Conservation (phyloP, 2,888 invertebrate species). For the Dione juno region DNA sequence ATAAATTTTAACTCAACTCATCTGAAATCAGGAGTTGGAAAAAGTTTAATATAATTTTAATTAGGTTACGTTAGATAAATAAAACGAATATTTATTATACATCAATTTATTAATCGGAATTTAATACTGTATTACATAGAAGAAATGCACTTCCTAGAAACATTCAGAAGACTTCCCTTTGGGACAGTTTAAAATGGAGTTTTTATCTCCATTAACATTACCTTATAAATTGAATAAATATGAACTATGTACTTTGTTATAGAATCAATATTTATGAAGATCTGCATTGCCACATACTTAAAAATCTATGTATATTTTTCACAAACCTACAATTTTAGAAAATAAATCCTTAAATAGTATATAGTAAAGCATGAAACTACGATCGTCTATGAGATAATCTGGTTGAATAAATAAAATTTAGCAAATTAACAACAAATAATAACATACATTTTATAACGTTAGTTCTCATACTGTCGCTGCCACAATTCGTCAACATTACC, state of each 20-base stretch:
- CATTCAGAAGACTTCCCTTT: slow-evolving; percentile 92
- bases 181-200: slow-evolving; percentile 78
- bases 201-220: slow-evolving; percentile 63
- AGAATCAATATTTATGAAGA: slow-evolving; percentile 77
- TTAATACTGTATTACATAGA: slow-evolving; percentile 96
- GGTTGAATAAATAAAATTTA: slow-evolving; percentile 81
- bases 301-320: slow-evolving; percentile 83
- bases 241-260: slow-evolving; percentile 70
- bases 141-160: slow-evolving; percentile 95
- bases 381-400: slow-evolving; percentile 72
- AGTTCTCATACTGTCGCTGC: slow-evolving; percentile 76
- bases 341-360: slow-evolving; percentile 72
- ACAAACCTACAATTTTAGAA: slow-evolving; percentile 74
- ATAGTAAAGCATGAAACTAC: slow-evolving; percentile 71
- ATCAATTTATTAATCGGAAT: slow-evolving; percentile 85
- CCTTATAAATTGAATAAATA: slow-evolving; percentile 74
- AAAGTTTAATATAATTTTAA: background rate
- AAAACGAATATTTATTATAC: slow-evolving; percentile 58
- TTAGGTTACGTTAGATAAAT: slow-evolving; percentile 13
- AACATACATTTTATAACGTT: slow-evolving; percentile 63
- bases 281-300: slow-evolving; percentile 84
- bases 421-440: slow-evolving; percentile 80
- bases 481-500: slow-evolving; percentile 81
- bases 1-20: too few relatives aligned
- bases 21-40: too few relatives aligned